Percentiles rank a stretch among this genome's conserved stretches.
Evolutionary conservation across 2,797 vertebrate species (phyloP).

Genomic region (Simalia tracyae): DNA sequence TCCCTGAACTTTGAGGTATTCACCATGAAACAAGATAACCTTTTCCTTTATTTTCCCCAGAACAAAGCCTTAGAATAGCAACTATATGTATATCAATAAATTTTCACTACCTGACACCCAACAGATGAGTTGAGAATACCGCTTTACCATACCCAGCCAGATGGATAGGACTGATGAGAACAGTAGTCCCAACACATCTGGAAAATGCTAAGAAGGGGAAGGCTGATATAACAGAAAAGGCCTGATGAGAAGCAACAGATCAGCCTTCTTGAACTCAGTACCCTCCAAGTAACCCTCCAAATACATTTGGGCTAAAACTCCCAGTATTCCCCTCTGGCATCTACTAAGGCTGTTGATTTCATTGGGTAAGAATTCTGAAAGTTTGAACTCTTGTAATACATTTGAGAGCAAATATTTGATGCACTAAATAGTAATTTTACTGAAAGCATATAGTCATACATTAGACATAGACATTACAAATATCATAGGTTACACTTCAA

Average conservation of each 20-base stretch:
- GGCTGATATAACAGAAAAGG: slow-evolving; percentile 48
- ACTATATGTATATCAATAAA: no score
- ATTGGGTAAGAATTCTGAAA: not conserved
- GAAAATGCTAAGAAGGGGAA: slow-evolving; percentile 22
- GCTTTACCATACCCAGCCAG: no score
- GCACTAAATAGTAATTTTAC: not conserved
- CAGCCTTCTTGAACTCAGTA: not conserved
- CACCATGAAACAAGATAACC: slow-evolving; percentile 35
- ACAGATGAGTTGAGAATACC: no score
- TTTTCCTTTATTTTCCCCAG: slow-evolving; percentile 34
- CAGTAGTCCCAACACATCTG: slow-evolving; percentile 22
- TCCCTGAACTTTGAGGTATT: slow-evolving; percentile 46
- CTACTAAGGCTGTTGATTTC: not conserved
- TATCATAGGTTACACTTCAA: not conserved
- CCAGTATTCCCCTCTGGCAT: not conserved
- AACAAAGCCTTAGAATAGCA: slow-evolving; percentile 25
- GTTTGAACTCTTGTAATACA: not conserved
- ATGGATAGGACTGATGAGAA: no score
- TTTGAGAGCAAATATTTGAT: not conserved
- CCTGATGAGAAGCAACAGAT: slow-evolving; percentile 2
- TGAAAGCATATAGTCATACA: not conserved
- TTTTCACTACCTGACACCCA: not conserved
- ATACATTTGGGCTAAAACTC: not conserved
- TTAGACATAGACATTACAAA: not conserved
- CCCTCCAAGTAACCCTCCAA: not conserved